Evolutionary conservation across 2,797 vertebrate species (phyloP), one percentile per base, ranked within the genome.

Genomic region (Intellagama lesueurii): DNA sequence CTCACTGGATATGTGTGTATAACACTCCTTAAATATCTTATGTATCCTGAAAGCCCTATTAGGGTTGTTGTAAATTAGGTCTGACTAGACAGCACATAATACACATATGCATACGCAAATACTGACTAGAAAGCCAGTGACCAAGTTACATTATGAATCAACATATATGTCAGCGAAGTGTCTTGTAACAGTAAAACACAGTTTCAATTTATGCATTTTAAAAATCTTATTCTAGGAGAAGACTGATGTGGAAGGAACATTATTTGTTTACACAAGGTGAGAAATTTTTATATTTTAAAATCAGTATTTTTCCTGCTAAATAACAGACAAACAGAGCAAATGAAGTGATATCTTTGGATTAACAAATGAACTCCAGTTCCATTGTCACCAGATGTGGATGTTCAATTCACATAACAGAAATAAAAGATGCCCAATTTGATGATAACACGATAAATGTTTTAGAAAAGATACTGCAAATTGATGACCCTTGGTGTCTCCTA

Each of bases 191-290:
- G n/a, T 82, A 85, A 69, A 77, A 40, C 35, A 69, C 52, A 77
- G 49, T 85, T 26, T 80, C 30, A 78, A 40, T 26, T 40, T 81
- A 30, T 83, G 87, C 56, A 30, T 80, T 77, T 81, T 91, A 47
- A n/a, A 64, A 64, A 32, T 90, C 87, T 93, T 49, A 86, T 93
- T 88, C 94, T 94, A 99, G 99, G 99, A 99, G 95, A 99, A 99
- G 96, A 99, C 99, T 0, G 98, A 99, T 14, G 98, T 99, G 90
- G 99, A 99, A 94, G 99, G 99, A 79, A 99, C 98, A 0, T 96
- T 99, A 81, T 99, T 99, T 96, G 98, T 99, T 92, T 99, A 99
- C 90, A 98, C 98, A 75, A 98, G 99, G 99, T 99, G 97, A 97
- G 97, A 78, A 64, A 0, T 0, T 83, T 88, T 76, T 5, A 81